Conservation (phyloP, 1,140 invertebrate species). For the Aphidius ervi region DNA sequence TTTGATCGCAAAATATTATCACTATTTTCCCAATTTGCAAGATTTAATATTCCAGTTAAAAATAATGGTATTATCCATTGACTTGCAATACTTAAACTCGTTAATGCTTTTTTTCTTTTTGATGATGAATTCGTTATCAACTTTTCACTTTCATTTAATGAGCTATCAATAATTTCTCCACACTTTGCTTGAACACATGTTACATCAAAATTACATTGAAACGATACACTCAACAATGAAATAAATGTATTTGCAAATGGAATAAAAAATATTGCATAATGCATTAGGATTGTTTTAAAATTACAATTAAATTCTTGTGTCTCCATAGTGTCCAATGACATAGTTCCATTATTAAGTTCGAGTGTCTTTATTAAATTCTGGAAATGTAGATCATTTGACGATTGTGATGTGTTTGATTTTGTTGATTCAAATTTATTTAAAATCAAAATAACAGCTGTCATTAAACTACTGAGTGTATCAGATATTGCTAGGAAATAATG, state of each 20-base stretch:
- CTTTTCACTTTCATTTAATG: slow-evolving; percentile 7
- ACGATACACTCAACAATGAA: slow-evolving; percentile 21
- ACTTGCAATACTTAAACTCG: slow-evolving; percentile 13
- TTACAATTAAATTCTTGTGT: slow-evolving; percentile 12
- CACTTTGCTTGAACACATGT: slow-evolving; percentile 9
- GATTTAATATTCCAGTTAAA: slow-evolving; percentile 14
- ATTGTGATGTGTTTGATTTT: background rate
- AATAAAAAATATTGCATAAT: slow-evolving; percentile 25
- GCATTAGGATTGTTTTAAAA: slow-evolving; percentile 16
- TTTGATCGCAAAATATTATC: background rate
- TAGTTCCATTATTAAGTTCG: slow-evolving; percentile 6
- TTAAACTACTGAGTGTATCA: slow-evolving; percentile 22
- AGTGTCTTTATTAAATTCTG: background rate
- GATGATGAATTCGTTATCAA: background rate
- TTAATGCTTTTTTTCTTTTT: slow-evolving; percentile 5
- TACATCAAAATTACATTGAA: slow-evolving; percentile 16
- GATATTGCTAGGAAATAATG: slow-evolving; percentile 20
- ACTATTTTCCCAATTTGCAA: slow-evolving; percentile 9
- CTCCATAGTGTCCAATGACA: background rate
- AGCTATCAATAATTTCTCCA: background rate
- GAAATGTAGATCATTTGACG: background rate
- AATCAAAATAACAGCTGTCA: slow-evolving; percentile 23
- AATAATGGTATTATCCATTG: slow-evolving; percentile 26
- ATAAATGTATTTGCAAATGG: slow-evolving; percentile 26
- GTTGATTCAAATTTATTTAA: slow-evolving; percentile 17